These are phyloP conservation scores for Cyphomyrmex costatus DNA, from an alignment of 1,140 invertebrate species.

Conservation along the genomic window DNA sequence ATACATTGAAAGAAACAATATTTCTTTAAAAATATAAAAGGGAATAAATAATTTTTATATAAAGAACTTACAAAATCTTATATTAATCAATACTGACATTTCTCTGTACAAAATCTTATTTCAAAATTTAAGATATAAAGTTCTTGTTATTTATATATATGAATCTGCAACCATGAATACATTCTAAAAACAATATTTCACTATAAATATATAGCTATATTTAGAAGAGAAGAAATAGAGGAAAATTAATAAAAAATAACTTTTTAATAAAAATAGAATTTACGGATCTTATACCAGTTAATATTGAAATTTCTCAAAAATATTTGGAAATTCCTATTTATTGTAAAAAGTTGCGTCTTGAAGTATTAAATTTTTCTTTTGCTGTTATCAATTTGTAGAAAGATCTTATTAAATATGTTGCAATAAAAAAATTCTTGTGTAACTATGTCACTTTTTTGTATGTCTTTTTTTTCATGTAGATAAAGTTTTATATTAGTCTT, in stretches of 20 bases:
- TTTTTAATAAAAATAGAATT: neutral
- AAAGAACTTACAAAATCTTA: no score
- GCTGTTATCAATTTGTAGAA: neutral
- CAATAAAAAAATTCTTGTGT: neutral
- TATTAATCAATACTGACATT: no score
- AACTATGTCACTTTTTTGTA: neutral
- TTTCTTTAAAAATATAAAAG: no score
- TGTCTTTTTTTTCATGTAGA: neutral
- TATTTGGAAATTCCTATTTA: neutral
- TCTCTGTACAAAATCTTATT: no score
- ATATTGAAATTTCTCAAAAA: neutral
- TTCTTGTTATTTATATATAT: no score
- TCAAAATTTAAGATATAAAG: no score
- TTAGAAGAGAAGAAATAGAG: no score
- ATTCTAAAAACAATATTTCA: neutral
- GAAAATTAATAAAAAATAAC: neutral
- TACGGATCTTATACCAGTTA: neutral
- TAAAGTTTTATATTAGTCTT: slow-evolving; percentile 7
- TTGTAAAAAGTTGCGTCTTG: neutral
- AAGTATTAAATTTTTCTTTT: slow-evolving; percentile 6
- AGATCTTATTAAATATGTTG: neutral
- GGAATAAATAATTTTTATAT: no score
- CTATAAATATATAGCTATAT: neutral
- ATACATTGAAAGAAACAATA: no score
- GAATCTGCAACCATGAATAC: neutral